phyloP scores from a whole-genome alignment of 2,888 invertebrate genomes.

The Synergus itoensis region DNA sequence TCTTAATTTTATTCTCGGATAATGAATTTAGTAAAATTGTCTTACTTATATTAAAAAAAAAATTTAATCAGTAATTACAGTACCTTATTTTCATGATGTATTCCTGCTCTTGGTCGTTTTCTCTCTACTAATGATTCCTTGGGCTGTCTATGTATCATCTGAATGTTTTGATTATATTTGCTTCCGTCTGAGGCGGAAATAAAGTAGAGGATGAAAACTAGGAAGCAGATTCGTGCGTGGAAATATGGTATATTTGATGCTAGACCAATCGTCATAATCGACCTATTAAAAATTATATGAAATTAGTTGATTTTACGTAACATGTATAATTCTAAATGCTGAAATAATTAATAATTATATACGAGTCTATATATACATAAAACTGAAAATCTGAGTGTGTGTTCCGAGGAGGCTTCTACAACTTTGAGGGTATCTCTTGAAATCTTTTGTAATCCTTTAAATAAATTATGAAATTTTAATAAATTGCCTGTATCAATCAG shows the following conservation, averaged over 20 bases:
- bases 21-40: too few species aligned
- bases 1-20: too few species aligned
- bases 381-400: too few species aligned
- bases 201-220: slow-evolving; percentile 18
- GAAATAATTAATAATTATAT: too few species aligned
- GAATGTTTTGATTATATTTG: slow-evolving; percentile 30
- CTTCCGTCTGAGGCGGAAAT: slow-evolving; percentile 15
- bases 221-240: slow-evolving; percentile 5
- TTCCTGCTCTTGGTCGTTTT: not conserved
- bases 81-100: slow-evolving; percentile 21
- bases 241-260: slow-evolving; percentile 17
- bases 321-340: not conserved
- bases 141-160: slow-evolving; percentile 23
- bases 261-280: slow-evolving; percentile 20
- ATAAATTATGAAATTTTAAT: not conserved
- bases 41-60: not conserved
- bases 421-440: too few species aligned
- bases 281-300: not conserved
- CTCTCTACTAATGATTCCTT: slow-evolving; percentile 23
- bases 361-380: too few species aligned
- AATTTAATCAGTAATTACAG: not conserved
- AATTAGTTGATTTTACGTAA: not conserved
- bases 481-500: not conserved
- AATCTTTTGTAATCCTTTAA: too few species aligned
- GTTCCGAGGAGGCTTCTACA: too few species aligned